Evolutionary conservation across 2,113 vertebrate genomes (phyloP).

Genomic region (Pollimyrus isidori): DNA sequence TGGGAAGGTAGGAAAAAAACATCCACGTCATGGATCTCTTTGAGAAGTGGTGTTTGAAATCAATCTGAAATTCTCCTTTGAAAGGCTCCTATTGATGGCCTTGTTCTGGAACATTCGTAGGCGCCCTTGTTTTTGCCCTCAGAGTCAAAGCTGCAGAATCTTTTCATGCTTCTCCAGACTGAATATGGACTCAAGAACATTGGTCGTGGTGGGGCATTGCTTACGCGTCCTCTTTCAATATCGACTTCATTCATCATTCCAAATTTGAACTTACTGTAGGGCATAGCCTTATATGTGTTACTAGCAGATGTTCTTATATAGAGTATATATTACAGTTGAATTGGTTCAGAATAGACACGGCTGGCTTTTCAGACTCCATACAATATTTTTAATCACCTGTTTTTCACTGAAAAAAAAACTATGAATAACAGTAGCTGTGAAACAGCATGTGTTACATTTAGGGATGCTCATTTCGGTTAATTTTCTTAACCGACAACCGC

Average conservation of each 20-base stretch:
- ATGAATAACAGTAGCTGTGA: constrained; percentile 32
- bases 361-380: constrained; percentile 31
- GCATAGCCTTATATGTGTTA: constrained; percentile 28
- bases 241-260: constrained; percentile 51
- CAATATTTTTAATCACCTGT: background rate
- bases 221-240: constrained; percentile 29
- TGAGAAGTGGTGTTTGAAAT: background rate
- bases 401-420: constrained; percentile 16
- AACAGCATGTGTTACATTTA: constrained; percentile 2
- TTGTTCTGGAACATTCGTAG: background rate
- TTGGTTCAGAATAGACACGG: constrained; percentile 35
- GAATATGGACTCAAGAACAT: background rate
- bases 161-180: background rate
- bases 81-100: background rate
- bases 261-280: constrained; percentile 39
- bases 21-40: background rate
- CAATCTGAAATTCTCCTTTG: too few species aligned
- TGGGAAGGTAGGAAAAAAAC: background rate
- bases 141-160: background rate
- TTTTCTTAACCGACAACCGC: too few species aligned
- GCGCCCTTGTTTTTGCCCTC: background rate
- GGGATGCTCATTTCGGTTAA: too few species aligned
- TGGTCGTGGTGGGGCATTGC: background rate
- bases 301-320: background rate
- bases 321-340: constrained; percentile 37